These are phyloP conservation scores for Corbicula japonica DNA, from an alignment of 2,888 invertebrate genomes.

Conservation along the genomic window DNA sequence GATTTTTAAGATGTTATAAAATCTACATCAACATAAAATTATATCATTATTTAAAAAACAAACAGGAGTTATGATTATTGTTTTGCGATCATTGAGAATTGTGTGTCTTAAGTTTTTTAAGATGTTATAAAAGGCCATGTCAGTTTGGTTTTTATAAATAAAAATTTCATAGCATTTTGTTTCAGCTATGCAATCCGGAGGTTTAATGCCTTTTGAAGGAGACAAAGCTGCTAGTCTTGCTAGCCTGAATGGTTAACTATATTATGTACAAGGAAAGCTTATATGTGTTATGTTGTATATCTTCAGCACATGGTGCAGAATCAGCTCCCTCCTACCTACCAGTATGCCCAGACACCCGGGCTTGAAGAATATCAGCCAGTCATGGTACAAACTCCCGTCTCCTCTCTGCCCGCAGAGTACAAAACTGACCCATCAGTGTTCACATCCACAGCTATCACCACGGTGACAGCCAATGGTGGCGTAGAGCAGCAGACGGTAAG, in stretches of 20 bases:
- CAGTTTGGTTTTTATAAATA: too few relatives aligned
- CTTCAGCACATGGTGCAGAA: conserved; percentile 97
- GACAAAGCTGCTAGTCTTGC: background rate
- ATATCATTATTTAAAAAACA: too few relatives aligned
- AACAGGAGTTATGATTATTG: too few relatives aligned
- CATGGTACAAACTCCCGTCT: conserved; percentile 76
- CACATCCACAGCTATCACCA: conserved; percentile 80
- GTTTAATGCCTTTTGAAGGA: too few relatives aligned
- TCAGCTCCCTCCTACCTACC: conserved; percentile 89
- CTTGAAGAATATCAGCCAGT: conserved; percentile 83
- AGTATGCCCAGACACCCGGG: conserved; percentile 84
- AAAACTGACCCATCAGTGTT: conserved; percentile 75
- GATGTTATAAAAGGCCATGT: conserved; percentile 44
- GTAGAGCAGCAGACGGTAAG: conserved; percentile 89
- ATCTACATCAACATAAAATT: too few relatives aligned
- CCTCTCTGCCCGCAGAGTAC: conserved; percentile 75
- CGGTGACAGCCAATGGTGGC: conserved; percentile 88
- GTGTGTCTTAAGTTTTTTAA: too few relatives aligned
- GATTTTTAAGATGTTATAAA: too few relatives aligned
- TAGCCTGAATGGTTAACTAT: background rate
- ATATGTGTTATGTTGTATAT: conserved; percentile 13
- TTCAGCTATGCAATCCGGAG: background rate
- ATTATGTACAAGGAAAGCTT: background rate
- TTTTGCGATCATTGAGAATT: too few relatives aligned
- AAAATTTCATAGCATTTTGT: too few relatives aligned